These are phyloP conservation scores for Dendrocincla tyrannina DNA, from an alignment of 2,797 vertebrate species.

Conservation along the genomic window DNA sequence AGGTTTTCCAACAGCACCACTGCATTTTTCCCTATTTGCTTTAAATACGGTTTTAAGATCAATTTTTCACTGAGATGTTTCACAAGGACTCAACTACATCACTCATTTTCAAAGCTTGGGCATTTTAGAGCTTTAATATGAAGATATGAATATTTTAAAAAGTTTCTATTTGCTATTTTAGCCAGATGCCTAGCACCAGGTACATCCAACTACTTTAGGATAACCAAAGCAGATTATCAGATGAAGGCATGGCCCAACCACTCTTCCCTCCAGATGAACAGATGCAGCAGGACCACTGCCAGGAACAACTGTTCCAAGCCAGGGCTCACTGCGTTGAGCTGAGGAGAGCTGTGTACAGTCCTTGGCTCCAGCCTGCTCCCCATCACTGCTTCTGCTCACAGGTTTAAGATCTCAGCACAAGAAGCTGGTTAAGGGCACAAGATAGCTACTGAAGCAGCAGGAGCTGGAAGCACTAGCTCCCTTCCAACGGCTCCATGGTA, in stretches of 20 bases:
- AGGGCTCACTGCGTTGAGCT: rapidly evolving
- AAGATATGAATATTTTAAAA: neutral
- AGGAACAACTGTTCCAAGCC: neutral
- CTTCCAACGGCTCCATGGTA: neutral
- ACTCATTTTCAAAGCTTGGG: neutral
- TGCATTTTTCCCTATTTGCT: neutral
- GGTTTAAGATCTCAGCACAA: neutral
- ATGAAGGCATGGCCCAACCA: neutral
- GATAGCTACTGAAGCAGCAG: neutral
- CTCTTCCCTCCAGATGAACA: neutral
- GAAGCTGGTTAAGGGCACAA: neutral
- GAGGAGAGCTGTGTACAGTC: neutral
- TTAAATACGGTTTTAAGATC: neutral
- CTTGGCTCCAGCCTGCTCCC: neutral
- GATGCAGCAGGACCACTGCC: neutral
- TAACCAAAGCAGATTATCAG: rapidly evolving
- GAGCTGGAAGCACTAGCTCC: neutral
- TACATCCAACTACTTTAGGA: neutral
- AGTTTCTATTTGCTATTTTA: neutral
- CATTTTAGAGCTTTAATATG: neutral
- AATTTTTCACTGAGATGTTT: neutral
- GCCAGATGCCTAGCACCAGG: neutral
- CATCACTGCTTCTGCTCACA: neutral
- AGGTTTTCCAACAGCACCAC: neutral
- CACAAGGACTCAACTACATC: neutral